Evolutionary conservation across 2,113 vertebrate species (phyloP).

Genomic region (Pycnonotus jocosus): DNA sequence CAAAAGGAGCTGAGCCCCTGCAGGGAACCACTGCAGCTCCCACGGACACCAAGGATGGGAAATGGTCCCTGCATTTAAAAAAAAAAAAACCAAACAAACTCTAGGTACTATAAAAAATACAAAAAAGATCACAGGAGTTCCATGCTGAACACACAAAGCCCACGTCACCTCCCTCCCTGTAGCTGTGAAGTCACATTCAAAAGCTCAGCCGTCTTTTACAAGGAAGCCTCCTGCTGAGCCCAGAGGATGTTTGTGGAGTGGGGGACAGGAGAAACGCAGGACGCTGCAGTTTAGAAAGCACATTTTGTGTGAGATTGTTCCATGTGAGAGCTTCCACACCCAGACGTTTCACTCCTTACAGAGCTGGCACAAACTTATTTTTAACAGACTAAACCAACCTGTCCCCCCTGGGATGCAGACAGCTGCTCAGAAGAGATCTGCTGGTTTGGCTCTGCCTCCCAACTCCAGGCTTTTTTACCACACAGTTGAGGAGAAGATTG

Average conservation of each 20-base stretch:
- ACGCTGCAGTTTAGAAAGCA: neutral
- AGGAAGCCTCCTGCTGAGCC: neutral
- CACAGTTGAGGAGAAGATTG: neutral
- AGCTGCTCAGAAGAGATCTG: neutral
- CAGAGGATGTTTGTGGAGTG: neutral
- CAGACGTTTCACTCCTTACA: neutral
- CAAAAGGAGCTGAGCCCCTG: neutral
- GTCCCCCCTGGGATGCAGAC: neutral
- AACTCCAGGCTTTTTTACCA: neutral
- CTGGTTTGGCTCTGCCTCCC: neutral
- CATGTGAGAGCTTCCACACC: neutral
- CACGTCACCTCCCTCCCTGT: neutral
- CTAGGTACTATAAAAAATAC: neutral
- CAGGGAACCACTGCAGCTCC: neutral
- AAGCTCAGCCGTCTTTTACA: neutral
- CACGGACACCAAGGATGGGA: neutral
- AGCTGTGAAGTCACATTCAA: neutral
- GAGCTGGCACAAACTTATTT: neutral
- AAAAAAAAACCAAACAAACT: neutral
- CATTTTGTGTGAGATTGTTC: neutral
- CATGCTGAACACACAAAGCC: neutral
- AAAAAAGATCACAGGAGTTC: neutral
- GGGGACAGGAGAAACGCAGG: neutral
- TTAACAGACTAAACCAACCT: conserved; percentile 4
- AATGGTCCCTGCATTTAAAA: neutral